Evolutionary conservation across 2,888 invertebrate species (phyloP), one percentile per base, ranked within the genome.

Genomic region (Chromoteleia sp.): DNA sequence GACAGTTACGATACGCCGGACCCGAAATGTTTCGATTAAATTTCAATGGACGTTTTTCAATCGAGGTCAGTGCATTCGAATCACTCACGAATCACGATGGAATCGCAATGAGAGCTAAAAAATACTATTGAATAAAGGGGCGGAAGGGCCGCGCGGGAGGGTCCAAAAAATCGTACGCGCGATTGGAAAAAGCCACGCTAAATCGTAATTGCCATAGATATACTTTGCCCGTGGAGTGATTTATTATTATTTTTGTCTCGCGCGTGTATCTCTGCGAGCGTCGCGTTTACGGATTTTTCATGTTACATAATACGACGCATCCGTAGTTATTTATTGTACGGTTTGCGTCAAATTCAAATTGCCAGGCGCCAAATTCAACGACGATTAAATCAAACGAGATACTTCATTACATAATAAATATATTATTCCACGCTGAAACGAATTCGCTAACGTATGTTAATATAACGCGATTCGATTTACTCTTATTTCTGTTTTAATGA

Each of bases 21-120:
- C 41, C 54, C 65, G 75, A 84, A 84, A 82, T 82, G 74, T 80
- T 77, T 82, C 79, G 86, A 85, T 85, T 84, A 82, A 84, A 84
- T 85, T 85, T 87, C 86, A 86, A 86, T 87, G 83, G 80, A 83
- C 76, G 83, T 78, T 81, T 80, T 84, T 82, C 78, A 79, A 85
- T 83, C 82, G 82, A 59, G 86, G 85, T 85, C 85, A 86, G 81
- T 80, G 85, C 80, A 84, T 84, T 83, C 83, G 82, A 81, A 87
- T 85, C 78, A 81, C 74, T 74, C 61, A 25, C 71, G 65, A 65
- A 74, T 48, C 63, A 65, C 65, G 65, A 56, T 36, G 36, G 65
- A 56, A 67, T 63, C 25, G 74, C 63, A 65, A 78, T 48, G 54
- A 54, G 61, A 33, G 68, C 54, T 56, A 61, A 45, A 61, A 63